These are phyloP conservation scores for Carcinoscorpius rotundicauda DNA, from an alignment of 1,140 invertebrate genomes.

Conservation along the genomic window DNA sequence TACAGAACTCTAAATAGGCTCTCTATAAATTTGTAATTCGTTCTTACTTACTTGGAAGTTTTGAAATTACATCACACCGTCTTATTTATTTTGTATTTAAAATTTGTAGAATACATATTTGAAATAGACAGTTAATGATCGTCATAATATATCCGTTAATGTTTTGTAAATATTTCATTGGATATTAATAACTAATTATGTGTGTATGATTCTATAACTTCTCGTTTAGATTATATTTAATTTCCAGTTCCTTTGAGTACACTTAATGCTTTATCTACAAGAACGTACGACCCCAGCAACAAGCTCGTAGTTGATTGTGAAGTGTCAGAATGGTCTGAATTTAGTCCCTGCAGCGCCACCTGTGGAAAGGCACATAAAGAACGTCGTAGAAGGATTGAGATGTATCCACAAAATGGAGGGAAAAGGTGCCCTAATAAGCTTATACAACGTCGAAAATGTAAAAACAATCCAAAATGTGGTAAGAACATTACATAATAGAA, in stretches of 20 bases:
- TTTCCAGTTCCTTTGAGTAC: constrained; percentile 12
- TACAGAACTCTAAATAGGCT: no score
- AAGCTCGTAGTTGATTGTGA: constrained; percentile 40
- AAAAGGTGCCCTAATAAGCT: constrained; percentile 45
- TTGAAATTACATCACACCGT: no score
- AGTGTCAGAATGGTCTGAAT: constrained; percentile 56
- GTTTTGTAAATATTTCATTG: no score
- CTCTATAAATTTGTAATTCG: no score
- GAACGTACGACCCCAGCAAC: constrained; percentile 5
- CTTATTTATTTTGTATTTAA: no score
- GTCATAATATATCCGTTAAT: no score
- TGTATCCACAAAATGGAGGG: constrained; percentile 53
- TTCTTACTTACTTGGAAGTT: no score
- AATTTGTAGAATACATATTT: no score
- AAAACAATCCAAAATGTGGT: constrained; percentile 31
- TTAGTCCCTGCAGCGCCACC: constrained; percentile 52
- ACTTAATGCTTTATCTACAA: constrained; percentile 13
- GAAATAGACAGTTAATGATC: no score
- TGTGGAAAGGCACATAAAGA: constrained; percentile 49
- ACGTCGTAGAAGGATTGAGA: constrained; percentile 33
- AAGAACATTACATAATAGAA: constrained; percentile 5
- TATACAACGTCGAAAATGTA: constrained; percentile 34
- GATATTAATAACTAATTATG: no score
- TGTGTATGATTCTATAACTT: no score
- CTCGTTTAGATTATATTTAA: no score